A percentile compares a stretch with the other conserved stretches of the same genome.
Evolutionary conservation across 2,888 invertebrate species (phyloP).

Genomic region (Philhelius pedissequus): DNA sequence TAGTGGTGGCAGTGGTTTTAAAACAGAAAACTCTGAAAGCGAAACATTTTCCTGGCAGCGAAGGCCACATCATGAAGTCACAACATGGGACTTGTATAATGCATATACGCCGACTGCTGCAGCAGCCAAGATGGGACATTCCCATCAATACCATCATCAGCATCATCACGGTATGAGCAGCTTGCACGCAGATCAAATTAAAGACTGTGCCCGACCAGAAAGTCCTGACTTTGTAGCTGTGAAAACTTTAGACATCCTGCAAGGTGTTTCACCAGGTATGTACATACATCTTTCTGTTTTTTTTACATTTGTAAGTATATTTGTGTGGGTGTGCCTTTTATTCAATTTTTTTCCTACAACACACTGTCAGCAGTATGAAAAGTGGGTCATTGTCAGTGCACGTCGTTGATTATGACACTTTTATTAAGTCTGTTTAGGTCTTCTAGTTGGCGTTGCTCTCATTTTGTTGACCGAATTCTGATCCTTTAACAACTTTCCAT

Average conservation of each 20-base stretch:
- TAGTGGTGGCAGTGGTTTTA: constrained; percentile 3
- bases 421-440: constrained; percentile 14
- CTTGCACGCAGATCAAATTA: constrained; percentile 65
- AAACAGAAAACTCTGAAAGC: constrained; percentile 41
- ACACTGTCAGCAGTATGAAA: neutral
- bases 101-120: constrained; percentile 46
- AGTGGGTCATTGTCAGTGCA: constrained; percentile 40
- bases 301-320: too few relatives aligned
- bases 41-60: constrained; percentile 62
- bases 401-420: constrained; percentile 56
- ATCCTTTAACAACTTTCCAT: constrained; percentile 12
- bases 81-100: constrained; percentile 61
- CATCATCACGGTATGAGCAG: constrained; percentile 68
- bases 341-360: neutral
- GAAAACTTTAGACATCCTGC: constrained; percentile 77
- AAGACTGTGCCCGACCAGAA: constrained; percentile 62
- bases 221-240: constrained; percentile 76
- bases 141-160: constrained; percentile 70
- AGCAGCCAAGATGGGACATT: constrained; percentile 63
- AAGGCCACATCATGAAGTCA: constrained; percentile 54
- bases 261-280: constrained; percentile 78
- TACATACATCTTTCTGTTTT: neutral
- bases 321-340: neutral
- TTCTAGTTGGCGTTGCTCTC: neutral
- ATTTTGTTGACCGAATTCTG: neutral